phyloP scores from a whole-genome alignment of 2,888 invertebrate species.

The Steromphala cineraria region DNA sequence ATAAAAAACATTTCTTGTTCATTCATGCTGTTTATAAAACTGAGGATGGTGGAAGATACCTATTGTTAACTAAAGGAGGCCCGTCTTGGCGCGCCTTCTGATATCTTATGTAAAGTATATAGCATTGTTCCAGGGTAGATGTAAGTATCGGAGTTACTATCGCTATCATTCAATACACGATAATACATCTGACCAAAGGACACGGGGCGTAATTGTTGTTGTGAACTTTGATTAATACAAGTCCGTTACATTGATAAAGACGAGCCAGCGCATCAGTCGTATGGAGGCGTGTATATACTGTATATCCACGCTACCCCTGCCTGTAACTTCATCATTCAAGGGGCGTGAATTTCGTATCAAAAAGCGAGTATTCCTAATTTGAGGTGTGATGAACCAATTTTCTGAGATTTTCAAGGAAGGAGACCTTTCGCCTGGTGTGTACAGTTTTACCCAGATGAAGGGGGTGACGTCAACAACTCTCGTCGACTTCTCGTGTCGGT shows the following conservation, averaged over 20 bases:
- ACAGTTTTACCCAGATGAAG: constrained; percentile 23
- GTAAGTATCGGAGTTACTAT: too few species aligned
- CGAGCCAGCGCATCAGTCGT: not conserved
- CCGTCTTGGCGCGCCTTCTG: too few species aligned
- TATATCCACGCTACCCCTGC: not conserved
- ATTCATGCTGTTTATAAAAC: too few species aligned
- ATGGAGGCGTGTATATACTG: not conserved
- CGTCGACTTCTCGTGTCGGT: constrained; percentile 27
- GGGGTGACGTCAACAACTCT: constrained; percentile 29
- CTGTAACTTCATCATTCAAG: not conserved
- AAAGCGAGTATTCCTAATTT: not conserved
- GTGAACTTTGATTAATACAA: constrained; percentile 30
- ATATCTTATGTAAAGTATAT: not conserved
- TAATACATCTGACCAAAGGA: constrained; percentile 28
- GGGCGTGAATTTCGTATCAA: too few species aligned
- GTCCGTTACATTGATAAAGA: constrained; percentile 16
- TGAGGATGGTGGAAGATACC: too few species aligned
- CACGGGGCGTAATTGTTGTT: constrained; percentile 36
- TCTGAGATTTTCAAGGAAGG: constrained; percentile 19
- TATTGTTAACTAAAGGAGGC: too few species aligned
- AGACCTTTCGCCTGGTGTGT: constrained; percentile 4
- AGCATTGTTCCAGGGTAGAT: not conserved
- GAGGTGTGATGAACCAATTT: not conserved
- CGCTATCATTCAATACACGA: not conserved
- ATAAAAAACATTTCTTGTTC: too few species aligned